Conservation (phyloP, 2,888 invertebrate species). For the Ypsolopha sequella region DNA sequence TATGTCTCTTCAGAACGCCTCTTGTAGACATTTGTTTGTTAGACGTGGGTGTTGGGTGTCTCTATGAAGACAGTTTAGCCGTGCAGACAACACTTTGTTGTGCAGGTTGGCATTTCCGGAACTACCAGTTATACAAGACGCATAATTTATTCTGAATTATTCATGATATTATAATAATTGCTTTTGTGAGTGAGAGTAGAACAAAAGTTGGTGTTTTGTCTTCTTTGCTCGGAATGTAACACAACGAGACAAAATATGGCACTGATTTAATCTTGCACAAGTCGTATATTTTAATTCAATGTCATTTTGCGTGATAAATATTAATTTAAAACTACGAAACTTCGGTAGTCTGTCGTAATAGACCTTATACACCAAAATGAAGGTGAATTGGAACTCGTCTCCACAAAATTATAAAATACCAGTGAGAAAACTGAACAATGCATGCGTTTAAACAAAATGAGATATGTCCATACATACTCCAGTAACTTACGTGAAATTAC, state of each 20-base stretch:
- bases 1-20: conserved; percentile 1
- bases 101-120: background rate
- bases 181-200: background rate
- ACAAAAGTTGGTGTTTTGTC: too few relatives aligned
- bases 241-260: too few relatives aligned
- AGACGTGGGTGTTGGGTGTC: conserved; percentile 7
- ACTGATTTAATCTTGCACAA: background rate
- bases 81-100: background rate
- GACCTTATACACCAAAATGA: background rate
- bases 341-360: background rate
- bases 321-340: background rate
- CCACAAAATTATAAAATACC: background rate
- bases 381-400: background rate
- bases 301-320: background rate
- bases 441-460: background rate
- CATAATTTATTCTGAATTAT: background rate
- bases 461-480: background rate
- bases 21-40: conserved; percentile 6
- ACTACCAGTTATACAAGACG: background rate
- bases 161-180: background rate
- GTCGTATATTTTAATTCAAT: background rate
- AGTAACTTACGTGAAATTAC: background rate
- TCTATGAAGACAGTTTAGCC: conserved; percentile 6
- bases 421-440: background rate
- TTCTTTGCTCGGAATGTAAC: too few relatives aligned